Percentiles rank a stretch among this genome's conserved stretches.
Conservation (phyloP, 2,888 invertebrate genomes). For the Pachymerium ferrugineum region DNA sequence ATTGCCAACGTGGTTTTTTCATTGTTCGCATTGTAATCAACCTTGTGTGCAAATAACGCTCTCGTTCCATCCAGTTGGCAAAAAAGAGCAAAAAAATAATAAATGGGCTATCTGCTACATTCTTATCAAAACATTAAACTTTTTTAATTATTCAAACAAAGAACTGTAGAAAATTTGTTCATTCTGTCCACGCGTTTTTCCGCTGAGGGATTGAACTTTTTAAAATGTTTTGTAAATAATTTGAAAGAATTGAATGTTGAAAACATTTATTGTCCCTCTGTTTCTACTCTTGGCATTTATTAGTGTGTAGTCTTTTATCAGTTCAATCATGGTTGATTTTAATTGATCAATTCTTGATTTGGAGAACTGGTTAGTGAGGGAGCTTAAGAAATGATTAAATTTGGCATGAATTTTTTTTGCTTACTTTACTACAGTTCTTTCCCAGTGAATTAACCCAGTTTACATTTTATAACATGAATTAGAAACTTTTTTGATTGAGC, state of each 20-base stretch:
- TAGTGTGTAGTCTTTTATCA: slow-evolving; percentile 8
- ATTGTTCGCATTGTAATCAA: slow-evolving; percentile 10
- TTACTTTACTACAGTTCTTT: background rate
- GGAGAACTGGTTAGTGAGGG: background rate
- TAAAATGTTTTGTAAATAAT: background rate
- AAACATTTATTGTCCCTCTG: background rate
- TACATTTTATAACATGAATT: background rate
- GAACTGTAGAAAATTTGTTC: slow-evolving; percentile 7
- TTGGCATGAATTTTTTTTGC: background rate
- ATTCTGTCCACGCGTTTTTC: background rate
- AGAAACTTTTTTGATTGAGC: background rate
- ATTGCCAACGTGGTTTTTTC: slow-evolving; percentile 7
- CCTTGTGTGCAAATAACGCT: background rate
- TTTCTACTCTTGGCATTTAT: slow-evolving; percentile 17
- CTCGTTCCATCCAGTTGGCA: slow-evolving; percentile 14
- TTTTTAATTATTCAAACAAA: background rate
- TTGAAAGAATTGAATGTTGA: background rate
- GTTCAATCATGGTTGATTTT: background rate
- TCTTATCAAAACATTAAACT: background rate
- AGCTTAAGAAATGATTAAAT: slow-evolving; percentile 1
- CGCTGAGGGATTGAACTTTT: slow-evolving; percentile 10
- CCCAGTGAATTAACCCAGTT: slow-evolving; percentile 10
- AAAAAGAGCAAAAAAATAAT: background rate
- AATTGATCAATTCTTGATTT: slow-evolving; percentile 2
- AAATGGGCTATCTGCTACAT: slow-evolving; percentile 1